Conservation (phyloP, 2,888 invertebrate genomes). For the Muscina levida region DNA sequence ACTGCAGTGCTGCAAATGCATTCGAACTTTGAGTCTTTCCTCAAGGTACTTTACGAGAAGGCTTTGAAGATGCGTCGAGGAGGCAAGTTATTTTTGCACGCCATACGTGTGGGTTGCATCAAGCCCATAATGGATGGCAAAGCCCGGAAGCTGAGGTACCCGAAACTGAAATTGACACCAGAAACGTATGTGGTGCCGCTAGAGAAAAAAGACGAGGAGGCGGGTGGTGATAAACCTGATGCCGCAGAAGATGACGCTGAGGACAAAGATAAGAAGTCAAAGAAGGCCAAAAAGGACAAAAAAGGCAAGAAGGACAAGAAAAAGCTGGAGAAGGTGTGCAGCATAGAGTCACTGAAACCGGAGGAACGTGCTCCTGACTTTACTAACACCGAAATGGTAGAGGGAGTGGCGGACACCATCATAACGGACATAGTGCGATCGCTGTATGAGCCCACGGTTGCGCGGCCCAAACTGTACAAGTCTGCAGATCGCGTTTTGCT, state of each 20-base stretch:
- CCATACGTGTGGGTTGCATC: slow-evolving; percentile 80
- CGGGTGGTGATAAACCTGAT: slow-evolving; percentile 5
- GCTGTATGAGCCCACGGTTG: slow-evolving; percentile 64
- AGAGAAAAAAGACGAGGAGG: slow-evolving; percentile 4
- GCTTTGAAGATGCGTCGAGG: slow-evolving; percentile 74
- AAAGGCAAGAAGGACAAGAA: slow-evolving; percentile 52
- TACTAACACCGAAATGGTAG: slow-evolving; percentile 71
- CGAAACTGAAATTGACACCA: slow-evolving; percentile 71
- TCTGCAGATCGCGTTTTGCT: slow-evolving; percentile 75
- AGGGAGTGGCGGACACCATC: slow-evolving; percentile 69
- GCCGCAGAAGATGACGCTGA: background rate
- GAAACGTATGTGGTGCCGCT: slow-evolving; percentile 69
- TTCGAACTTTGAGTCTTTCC: slow-evolving; percentile 82
- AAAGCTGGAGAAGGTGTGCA: slow-evolving; percentile 69
- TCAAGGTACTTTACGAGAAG: slow-evolving; percentile 81
- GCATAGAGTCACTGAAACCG: slow-evolving; percentile 74
- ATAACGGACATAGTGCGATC: slow-evolving; percentile 70
- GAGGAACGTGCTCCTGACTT: slow-evolving; percentile 70
- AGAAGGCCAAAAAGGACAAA: slow-evolving; percentile 48
- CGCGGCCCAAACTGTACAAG: slow-evolving; percentile 68
- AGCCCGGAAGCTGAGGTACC: slow-evolving; percentile 70
- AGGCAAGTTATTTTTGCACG: slow-evolving; percentile 81
- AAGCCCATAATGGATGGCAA: slow-evolving; percentile 72
- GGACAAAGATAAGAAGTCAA: slow-evolving; percentile 36
- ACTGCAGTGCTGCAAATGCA: slow-evolving; percentile 84